A percentile compares a stretch with the other conserved stretches of the same genome.
phyloP scores from a whole-genome alignment of 2,797 vertebrate genomes.

The Hapalemur alaotrensis region DNA sequence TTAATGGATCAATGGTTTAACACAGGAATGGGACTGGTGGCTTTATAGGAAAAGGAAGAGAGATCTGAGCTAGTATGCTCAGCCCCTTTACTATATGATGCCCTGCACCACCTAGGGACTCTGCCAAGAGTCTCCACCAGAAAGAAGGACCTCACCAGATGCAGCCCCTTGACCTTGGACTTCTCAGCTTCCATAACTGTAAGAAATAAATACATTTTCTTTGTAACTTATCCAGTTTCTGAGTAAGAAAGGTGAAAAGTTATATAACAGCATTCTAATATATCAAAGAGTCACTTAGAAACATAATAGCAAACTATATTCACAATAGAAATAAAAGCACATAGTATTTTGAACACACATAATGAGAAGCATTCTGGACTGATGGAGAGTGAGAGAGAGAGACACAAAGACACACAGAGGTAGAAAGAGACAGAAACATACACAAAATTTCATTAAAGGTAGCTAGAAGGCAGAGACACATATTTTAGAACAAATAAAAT shows the following conservation, averaged over 20 bases:
- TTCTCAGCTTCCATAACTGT: neutral
- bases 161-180: neutral
- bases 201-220: neutral
- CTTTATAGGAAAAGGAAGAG: neutral
- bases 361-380: neutral
- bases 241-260: neutral
- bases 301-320: neutral
- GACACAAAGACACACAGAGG: too few species aligned
- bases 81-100: neutral
- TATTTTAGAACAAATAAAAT: neutral
- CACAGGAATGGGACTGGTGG: neutral
- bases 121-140: neutral
- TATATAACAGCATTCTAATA: neutral
- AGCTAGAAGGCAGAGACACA: neutral
- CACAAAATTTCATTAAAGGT: neutral
- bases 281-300: neutral
- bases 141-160: neutral
- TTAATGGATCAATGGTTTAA: neutral
- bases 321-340: neutral
- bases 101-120: neutral
- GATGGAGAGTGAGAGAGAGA: neutral
- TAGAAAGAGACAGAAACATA: too few species aligned
- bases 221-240: neutral
- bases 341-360: neutral
- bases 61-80: neutral